phyloP scores from a whole-genome alignment of 2,113 vertebrate species.

The Benitochromis conjunctus region DNA sequence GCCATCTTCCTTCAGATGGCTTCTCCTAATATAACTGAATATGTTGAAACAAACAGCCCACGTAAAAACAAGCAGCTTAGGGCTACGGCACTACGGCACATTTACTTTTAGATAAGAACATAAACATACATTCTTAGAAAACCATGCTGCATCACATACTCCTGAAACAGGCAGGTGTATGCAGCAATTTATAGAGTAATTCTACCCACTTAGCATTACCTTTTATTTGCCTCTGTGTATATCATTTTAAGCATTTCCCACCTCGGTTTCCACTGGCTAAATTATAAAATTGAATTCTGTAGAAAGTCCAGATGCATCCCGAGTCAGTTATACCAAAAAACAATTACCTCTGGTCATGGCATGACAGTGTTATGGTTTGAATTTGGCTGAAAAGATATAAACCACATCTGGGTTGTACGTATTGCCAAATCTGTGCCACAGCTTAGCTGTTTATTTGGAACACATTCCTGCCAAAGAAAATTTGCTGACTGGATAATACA shows the following conservation, averaged over 20 bases:
- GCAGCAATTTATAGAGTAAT: not conserved
- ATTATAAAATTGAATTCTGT: not conserved
- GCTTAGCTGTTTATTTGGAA: slow-evolving; percentile 20
- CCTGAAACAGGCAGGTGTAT: not conserved
- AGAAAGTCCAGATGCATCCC: not conserved
- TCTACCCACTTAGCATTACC: not conserved
- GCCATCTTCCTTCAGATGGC: not conserved
- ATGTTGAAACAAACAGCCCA: not conserved
- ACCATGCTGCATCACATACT: not conserved
- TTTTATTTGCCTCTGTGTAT: not conserved
- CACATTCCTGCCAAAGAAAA: slow-evolving; percentile 31
- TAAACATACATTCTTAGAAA: not conserved
- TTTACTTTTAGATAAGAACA: not conserved
- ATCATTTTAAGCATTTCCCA: not conserved
- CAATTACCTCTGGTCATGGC: not conserved
- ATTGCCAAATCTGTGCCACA: not conserved
- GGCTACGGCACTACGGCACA: not conserved
- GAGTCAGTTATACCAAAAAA: not conserved
- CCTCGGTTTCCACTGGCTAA: not conserved
- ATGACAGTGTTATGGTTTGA: not conserved
- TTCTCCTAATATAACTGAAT: not conserved
- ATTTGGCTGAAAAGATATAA: not conserved
- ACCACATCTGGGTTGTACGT: not conserved
- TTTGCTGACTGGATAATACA: slow-evolving; percentile 52
- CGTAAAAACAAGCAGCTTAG: not conserved